phyloP scores from a whole-genome alignment of 2,888 invertebrate species.

The Leuctra nigra region DNA sequence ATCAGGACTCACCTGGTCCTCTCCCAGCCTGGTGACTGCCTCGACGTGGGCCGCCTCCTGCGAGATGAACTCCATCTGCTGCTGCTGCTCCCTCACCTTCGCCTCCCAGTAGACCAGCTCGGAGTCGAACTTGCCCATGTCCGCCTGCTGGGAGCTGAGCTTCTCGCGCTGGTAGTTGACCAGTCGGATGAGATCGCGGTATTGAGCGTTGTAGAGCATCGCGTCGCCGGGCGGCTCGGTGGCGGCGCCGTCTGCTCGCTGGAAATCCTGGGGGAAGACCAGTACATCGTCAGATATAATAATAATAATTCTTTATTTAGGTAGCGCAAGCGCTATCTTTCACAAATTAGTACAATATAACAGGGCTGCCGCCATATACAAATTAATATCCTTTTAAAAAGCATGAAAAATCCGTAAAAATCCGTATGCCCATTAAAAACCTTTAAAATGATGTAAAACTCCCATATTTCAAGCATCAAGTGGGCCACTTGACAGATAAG shows the following conservation, averaged over 20 bases:
- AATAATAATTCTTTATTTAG: too few species aligned
- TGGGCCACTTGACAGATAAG: too few species aligned
- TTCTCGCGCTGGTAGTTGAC: conserved; percentile 90
- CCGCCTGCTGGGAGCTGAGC: conserved; percentile 80
- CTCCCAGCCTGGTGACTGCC: conserved; percentile 66
- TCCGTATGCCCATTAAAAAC: too few species aligned
- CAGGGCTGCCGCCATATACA: too few species aligned
- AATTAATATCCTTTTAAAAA: too few species aligned
- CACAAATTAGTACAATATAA: too few species aligned
- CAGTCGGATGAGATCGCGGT: conserved; percentile 75
- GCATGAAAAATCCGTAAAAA: too few species aligned
- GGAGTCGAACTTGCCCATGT: conserved; percentile 86
- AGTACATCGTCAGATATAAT: too few species aligned
- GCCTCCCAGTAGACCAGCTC: conserved; percentile 89
- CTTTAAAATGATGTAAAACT: too few species aligned
- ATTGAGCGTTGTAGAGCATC: conserved; percentile 67
- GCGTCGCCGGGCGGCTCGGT: conserved; percentile 57
- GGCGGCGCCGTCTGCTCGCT: conserved; percentile 42
- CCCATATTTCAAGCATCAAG: too few species aligned
- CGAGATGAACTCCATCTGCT: conserved; percentile 74
- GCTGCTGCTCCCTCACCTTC: conserved; percentile 79
- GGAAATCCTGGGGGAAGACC: not conserved
- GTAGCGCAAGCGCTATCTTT: too few species aligned
- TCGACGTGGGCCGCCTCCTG: conserved; percentile 76
- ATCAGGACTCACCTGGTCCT: conserved; percentile 86